Percentiles rank a stretch among this genome's conserved stretches.
phyloP scores from a whole-genome alignment of 2,113 vertebrate genomes.

The Anoura caudifer region DNA sequence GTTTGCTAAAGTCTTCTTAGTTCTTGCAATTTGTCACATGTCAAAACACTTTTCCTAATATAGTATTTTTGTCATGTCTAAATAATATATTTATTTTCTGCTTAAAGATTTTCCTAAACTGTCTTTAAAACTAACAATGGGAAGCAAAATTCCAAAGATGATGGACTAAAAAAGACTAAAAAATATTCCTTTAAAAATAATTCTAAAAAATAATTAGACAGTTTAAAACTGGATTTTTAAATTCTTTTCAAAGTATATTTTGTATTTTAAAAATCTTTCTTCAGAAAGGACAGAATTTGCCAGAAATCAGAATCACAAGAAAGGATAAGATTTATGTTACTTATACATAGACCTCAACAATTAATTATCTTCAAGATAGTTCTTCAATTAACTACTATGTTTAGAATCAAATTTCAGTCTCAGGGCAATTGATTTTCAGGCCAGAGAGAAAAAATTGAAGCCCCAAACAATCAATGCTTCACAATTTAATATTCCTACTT shows the following conservation, averaged over 20 bases:
- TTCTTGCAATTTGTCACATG: background rate
- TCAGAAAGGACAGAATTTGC: background rate
- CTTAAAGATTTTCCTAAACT: background rate
- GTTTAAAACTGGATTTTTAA: background rate
- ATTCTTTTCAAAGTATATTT: background rate
- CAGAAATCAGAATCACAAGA: background rate
- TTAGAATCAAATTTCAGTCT: background rate
- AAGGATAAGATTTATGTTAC: background rate
- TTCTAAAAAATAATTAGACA: background rate
- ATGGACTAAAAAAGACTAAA: background rate
- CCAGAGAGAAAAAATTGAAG: background rate
- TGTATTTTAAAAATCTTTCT: background rate
- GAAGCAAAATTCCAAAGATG: background rate
- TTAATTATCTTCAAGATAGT: background rate
- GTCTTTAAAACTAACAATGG: constrained; percentile 12
- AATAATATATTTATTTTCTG: constrained; percentile 35
- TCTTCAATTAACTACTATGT: background rate
- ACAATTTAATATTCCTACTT: background rate
- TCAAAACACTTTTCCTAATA: constrained; percentile 26
- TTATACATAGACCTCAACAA: background rate
- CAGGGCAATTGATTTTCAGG: background rate
- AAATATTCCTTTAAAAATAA: background rate
- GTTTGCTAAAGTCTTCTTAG: background rate
- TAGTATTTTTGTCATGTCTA: background rate
- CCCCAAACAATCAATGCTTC: background rate